These are phyloP conservation scores for Auanema sp. DNA, from an alignment of 2,888 invertebrate genomes.

Conservation along the genomic window DNA sequence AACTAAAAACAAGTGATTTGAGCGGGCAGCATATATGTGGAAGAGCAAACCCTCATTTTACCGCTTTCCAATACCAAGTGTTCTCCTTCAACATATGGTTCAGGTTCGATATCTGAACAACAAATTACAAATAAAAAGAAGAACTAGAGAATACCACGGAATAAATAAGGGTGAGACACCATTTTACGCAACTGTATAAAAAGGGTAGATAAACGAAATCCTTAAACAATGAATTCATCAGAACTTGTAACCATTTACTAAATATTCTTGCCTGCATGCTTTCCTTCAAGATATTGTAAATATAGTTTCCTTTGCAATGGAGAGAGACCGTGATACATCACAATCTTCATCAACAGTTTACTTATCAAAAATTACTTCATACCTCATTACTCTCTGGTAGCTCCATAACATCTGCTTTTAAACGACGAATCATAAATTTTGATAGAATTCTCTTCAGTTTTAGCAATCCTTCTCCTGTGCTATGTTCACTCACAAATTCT, in stretches of 20 bases:
- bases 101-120: conserved; percentile 65
- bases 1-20: neutral
- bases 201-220: conserved; percentile 51
- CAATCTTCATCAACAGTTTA: conserved; percentile 61
- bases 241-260: too few species aligned
- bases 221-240: too few species aligned
- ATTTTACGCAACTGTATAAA: conserved; percentile 67
- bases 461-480: conserved; percentile 12
- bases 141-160: conserved; percentile 63
- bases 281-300: conserved; percentile 65
- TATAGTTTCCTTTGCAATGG: conserved; percentile 66
- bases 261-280: too few species aligned
- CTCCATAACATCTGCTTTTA: conserved; percentile 64
- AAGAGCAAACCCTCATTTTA: conserved; percentile 59
- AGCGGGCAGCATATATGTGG: neutral
- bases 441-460: conserved; percentile 63
- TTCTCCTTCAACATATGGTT: conserved; percentile 67
- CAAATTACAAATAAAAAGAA: neutral
- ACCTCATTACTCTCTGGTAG: conserved; percentile 41
- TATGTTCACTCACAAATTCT: conserved; percentile 45
- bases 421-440: conserved; percentile 65
- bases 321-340: conserved; percentile 66
- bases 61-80: conserved; percentile 66
- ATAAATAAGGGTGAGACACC: conserved; percentile 67
- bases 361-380: neutral